Conservation (phyloP, 2,888 invertebrate species). For the Graphium colonna region DNA sequence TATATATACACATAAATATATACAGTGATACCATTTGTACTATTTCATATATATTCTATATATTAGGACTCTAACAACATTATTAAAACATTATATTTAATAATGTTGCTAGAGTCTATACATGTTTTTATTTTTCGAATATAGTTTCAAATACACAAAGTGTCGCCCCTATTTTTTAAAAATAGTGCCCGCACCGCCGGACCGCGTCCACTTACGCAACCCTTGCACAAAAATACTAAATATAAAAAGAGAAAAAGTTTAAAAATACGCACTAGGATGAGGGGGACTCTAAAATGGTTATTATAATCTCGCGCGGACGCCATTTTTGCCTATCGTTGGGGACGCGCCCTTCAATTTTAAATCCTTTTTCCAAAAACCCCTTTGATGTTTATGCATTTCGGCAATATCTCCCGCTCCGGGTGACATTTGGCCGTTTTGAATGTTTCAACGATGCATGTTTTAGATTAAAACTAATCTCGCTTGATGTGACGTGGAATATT, state of each 20-base stretch:
- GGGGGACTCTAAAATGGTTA: slow-evolving; percentile 78
- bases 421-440: slow-evolving; percentile 73
- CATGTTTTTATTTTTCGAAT: neutral
- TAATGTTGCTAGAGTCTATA: too few relatives aligned
- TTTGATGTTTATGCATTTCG: slow-evolving; percentile 77
- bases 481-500: slow-evolving; percentile 28
- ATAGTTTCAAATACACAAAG: slow-evolving; percentile 2
- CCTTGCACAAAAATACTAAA: slow-evolving; percentile 64
- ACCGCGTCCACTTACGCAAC: slow-evolving; percentile 71
- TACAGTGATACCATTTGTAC: too few relatives aligned
- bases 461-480: slow-evolving; percentile 64
- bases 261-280: slow-evolving; percentile 33
- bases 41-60: too few relatives aligned
- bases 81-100: too few relatives aligned
- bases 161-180: slow-evolving; percentile 26
- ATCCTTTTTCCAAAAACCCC: slow-evolving; percentile 74
- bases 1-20: too few relatives aligned
- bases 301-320: slow-evolving; percentile 76
- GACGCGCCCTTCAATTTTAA: slow-evolving; percentile 78
- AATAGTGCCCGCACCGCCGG: slow-evolving; percentile 63
- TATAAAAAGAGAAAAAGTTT: slow-evolving; percentile 46
- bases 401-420: slow-evolving; percentile 70
- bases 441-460: slow-evolving; percentile 72
- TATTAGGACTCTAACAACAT: too few relatives aligned
- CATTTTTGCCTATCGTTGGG: slow-evolving; percentile 64